Evolutionary conservation across 1,140 invertebrate genomes (phyloP).

Genomic region (Caenorhabditis elegans): DNA sequence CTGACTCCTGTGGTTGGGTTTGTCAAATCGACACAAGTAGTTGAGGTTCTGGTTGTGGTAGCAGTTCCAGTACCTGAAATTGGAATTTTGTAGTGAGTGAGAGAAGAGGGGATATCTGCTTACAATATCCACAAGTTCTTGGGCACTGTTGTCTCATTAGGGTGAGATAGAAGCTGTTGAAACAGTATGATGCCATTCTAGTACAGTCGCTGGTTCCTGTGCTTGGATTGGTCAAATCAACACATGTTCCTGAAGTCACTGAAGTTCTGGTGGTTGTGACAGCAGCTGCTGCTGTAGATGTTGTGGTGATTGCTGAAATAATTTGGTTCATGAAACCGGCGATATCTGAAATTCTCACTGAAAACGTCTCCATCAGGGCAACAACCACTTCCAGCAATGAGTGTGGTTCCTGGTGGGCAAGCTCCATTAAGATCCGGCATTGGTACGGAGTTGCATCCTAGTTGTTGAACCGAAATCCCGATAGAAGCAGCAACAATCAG

Average conservation of each 20-base stretch:
- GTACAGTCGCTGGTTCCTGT: not conserved
- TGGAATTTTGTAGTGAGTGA: too few relatives aligned
- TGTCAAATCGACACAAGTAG: conserved; percentile 28
- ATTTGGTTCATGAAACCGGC: too few relatives aligned
- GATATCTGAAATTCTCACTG: not conserved
- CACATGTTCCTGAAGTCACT: too few relatives aligned
- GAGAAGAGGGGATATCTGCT: too few relatives aligned
- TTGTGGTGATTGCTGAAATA: not conserved
- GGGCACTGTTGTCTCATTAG: conserved; percentile 41
- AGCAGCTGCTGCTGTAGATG: not conserved
- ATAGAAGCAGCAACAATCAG: not conserved
- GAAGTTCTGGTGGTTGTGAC: not conserved
- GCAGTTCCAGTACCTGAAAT: not conserved
- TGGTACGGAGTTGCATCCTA: not conserved
- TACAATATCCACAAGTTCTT: conserved; percentile 33
- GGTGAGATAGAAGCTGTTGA: not conserved
- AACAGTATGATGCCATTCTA: not conserved
- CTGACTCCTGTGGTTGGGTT: conserved; percentile 20
- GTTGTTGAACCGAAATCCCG: not conserved
- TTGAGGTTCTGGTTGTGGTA: not conserved
- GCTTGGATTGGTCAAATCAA: not conserved
- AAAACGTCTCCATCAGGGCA: not conserved
- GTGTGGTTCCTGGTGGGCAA: not conserved
- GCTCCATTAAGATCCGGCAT: not conserved
- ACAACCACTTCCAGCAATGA: not conserved